Evolutionary conservation across 2,888 invertebrate species (phyloP).

Genomic region (Pyrocoelia pectoralis): DNA sequence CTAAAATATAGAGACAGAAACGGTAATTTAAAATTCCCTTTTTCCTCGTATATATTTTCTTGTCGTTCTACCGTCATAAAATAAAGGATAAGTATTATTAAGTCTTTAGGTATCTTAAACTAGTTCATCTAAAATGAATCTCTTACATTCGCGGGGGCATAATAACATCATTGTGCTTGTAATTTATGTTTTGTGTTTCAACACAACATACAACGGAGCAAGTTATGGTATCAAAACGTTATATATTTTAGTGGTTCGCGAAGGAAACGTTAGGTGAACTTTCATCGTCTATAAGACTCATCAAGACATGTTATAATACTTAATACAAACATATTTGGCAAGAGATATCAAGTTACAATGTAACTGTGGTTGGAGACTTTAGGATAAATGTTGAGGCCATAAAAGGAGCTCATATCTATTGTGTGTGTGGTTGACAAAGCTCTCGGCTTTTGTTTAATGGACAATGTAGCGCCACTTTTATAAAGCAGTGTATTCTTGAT

Average conservation of each 20-base stretch:
- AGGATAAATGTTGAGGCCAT: conserved; percentile 30
- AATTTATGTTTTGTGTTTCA: not conserved
- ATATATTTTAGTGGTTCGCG: not conserved
- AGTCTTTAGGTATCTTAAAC: too few relatives aligned
- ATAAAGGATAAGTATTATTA: too few relatives aligned
- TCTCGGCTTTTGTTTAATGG: conserved; percentile 30
- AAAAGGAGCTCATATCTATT: conserved; percentile 28
- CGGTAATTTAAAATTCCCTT: too few relatives aligned
- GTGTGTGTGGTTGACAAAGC: conserved; percentile 32
- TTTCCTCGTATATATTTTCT: too few relatives aligned
- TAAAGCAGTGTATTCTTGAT: conserved; percentile 21
- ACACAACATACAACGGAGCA: not conserved
- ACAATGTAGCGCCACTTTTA: conserved; percentile 30
- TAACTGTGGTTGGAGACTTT: conserved; percentile 12
- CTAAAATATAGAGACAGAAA: too few relatives aligned
- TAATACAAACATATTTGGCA: conserved; percentile 19
- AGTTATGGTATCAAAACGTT: not conserved
- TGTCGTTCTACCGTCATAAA: too few relatives aligned
- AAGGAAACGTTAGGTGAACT: conserved; percentile 2
- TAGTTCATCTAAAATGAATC: not conserved
- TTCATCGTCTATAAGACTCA: not conserved
- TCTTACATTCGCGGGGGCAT: not conserved
- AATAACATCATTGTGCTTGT: not conserved
- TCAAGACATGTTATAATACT: conserved; percentile 6
- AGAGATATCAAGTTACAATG: conserved; percentile 24